Evolutionary conservation across 2,888 invertebrate genomes (phyloP), one percentile per base, ranked within the genome.

Genomic region (Troides aeacus): DNA sequence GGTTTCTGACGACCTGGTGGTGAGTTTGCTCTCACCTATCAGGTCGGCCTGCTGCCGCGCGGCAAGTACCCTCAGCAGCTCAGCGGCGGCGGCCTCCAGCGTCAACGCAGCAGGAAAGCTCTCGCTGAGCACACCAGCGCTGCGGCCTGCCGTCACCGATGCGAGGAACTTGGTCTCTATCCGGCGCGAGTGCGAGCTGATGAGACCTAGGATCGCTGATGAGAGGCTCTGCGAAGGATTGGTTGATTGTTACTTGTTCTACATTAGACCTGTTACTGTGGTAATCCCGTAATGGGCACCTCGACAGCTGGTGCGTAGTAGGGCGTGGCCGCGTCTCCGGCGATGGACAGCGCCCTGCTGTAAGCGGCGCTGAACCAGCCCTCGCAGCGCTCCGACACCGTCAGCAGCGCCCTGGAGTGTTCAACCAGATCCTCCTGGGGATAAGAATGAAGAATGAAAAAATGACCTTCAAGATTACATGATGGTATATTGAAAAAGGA

Each of bases 361-460:
- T 82, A 77, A 0, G 87, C 86, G 0, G 78, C 62, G 2, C 74
- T 68, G 0, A 90, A 66, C 89, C 89, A 89, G 0, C 72, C 77
- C 4, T 84, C 86, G 59, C 84, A 83, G 0, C 87, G 80, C 68
- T 89, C 89, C 0, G 86, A 81, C 1, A 85, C 70, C 0, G 81
- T 74, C 0, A 86, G 75, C 0, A 90, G 69, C 0, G 81, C 82
- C 66, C 88, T 78, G 0, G 90, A 86, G 39, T 84, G 78, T 75
- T 92, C 92, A 66, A 88, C 74, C 46, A 90, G 82, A 65, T 91
- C 89, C 8, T 87, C 86, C 90, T 91, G 74, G 0, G 68, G 71
- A 21, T 15, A 53, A 53, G 6, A 1, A 5, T 30, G 30, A 30
- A 30, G 2, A 30, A 30, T 30, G 30, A 5, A 30, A 30, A 30